Conservation (phyloP, 2,113 vertebrate genomes). For the Chloropsis hardwickii region DNA sequence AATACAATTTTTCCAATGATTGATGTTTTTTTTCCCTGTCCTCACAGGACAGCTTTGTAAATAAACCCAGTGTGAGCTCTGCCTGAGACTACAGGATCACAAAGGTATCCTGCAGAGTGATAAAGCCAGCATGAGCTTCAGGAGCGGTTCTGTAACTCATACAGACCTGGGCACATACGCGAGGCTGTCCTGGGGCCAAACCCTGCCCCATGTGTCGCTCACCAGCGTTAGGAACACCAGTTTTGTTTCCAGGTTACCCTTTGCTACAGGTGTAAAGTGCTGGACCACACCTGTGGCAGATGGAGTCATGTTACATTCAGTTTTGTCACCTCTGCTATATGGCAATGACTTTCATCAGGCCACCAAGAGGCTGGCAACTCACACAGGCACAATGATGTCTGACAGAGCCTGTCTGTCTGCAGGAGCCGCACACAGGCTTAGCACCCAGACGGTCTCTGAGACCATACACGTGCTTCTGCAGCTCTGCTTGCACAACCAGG, state of each 20-base stretch:
- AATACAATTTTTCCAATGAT: not conserved
- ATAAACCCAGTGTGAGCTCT: not conserved
- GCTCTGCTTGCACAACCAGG: fast-evolving
- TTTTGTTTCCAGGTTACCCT: not conserved
- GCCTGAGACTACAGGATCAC: not conserved
- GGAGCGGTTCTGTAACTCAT: fast-evolving
- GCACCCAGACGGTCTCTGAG: not conserved
- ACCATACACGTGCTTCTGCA: not conserved
- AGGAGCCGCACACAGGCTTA: fast-evolving
- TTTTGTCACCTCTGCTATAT: not conserved
- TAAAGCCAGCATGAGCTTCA: not conserved
- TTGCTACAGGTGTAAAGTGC: not conserved
- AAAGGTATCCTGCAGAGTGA: not conserved
- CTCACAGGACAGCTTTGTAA: not conserved
- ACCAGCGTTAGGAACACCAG: not conserved
- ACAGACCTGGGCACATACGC: not conserved
- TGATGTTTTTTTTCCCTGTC: not conserved
- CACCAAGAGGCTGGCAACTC: not conserved
- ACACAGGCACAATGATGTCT: not conserved
- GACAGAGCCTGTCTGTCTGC: not conserved
- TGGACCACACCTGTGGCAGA: not conserved
- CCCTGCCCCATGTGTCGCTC: not conserved
- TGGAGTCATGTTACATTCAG: fast-evolving
- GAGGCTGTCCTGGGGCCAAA: not conserved
- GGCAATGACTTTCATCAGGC: not conserved